Base-by-base conservation (phyloP, 2,113 vertebrate species). In the Charina bottae region DNA sequence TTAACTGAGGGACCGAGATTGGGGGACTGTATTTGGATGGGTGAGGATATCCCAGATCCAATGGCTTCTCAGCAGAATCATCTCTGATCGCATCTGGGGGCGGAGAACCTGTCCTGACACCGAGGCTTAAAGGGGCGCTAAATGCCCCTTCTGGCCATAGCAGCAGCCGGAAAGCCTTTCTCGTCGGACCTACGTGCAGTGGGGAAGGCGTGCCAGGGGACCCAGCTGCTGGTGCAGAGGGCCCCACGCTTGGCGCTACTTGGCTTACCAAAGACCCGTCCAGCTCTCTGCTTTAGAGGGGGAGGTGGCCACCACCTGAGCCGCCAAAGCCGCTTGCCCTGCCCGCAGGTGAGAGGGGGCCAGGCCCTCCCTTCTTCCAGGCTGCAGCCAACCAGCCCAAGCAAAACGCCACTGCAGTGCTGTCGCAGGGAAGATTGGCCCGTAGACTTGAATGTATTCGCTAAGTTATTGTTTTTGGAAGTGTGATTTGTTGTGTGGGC, bases 361-460 rank as follows among this genome's bases (percentile, higher is more conserved):
- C 4, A 0, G 0, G 24, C 54, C 56, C 1, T 12, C 1, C 23
- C 5, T 42, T 17, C 2, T 21, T 42, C 11, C 62, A 42, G 12
- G 12, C 59, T 28, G 55, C 33, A 7, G 21, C 1, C 24, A n/a
- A 90, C 83, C 6, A 15, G 0, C 19, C 54, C 10, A 24, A 37
- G 53, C n/a, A 1, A 5, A 24, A 21, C 49, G 1, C 8, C 42
- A 42, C 42, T 42, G 42, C 42, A 42, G 42, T 42, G 94, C 17
- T 54, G 94, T 59, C 68, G 92, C 94, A 92, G 88, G 92, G 92
- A 95, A 94, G 94, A 91, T 95, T 96, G 94, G 96, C 91, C 94
- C 64, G 24, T 91, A 93, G 95, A 97, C 97, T 97, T 97, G 97
- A 97, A 97, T 95, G 96, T 96, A 92, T 60, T 83, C 90, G 95